phyloP scores from a whole-genome alignment of 2,113 vertebrate genomes.

The Echinops telfairi region DNA sequence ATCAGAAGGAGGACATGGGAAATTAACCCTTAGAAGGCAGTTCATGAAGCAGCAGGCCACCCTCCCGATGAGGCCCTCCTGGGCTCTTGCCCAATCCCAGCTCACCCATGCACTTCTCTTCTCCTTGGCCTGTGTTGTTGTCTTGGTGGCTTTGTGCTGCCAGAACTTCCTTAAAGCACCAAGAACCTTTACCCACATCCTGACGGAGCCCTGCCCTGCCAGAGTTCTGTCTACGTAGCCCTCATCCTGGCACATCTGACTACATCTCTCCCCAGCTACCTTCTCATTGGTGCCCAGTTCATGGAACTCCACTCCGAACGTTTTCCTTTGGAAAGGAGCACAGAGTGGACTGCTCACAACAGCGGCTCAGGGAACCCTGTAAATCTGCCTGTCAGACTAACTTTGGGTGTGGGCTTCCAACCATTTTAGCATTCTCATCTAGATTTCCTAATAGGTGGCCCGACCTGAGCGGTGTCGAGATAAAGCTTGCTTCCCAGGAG shows the following conservation, averaged over 20 bases:
- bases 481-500: conserved; percentile 48
- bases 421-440: background rate
- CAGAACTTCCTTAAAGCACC: background rate
- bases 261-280: background rate
- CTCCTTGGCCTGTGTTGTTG: background rate
- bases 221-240: background rate
- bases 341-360: background rate
- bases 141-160: conserved; percentile 6
- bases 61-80: background rate
- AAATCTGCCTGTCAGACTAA: background rate
- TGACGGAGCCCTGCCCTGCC: background rate
- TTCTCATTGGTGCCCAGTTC: background rate
- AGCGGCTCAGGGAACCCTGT: background rate
- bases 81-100: background rate
- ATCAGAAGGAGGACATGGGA: background rate
- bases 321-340: background rate
- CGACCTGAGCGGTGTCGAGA: conserved; percentile 30
- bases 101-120: background rate
- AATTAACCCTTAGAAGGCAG: conserved; percentile 38
- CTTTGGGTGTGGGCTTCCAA: background rate
- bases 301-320: background rate
- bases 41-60: background rate
- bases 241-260: background rate
- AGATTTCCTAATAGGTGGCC: conserved; percentile 38
- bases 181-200: background rate